phyloP scores from a whole-genome alignment of 2,888 invertebrate species.

The Gerosis bhagava region DNA sequence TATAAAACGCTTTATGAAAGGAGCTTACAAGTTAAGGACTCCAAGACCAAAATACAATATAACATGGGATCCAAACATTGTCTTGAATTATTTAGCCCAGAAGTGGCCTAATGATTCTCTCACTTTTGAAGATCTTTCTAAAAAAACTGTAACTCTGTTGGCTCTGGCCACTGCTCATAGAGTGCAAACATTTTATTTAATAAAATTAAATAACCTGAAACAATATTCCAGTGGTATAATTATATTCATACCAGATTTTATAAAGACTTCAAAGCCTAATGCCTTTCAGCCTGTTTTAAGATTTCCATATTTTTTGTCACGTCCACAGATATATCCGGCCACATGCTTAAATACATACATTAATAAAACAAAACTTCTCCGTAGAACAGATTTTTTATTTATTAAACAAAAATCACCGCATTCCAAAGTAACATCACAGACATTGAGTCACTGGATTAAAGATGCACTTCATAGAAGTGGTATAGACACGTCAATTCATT shows the following conservation, averaged over 20 bases:
- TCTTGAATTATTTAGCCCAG: too few relatives aligned
- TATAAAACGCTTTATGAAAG: slow-evolving; percentile 10
- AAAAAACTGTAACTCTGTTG: slow-evolving; percentile 34
- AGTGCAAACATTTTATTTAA: slow-evolving; percentile 33
- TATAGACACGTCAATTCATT: slow-evolving; percentile 7
- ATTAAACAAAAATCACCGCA: neutral
- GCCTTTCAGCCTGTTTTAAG: neutral
- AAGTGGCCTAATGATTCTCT: slow-evolving; percentile 29
- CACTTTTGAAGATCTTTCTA: slow-evolving; percentile 19
- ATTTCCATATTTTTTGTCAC: slow-evolving; percentile 21
- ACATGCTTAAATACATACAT: slow-evolving; percentile 15
- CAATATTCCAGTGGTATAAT: neutral
- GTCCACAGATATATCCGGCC: slow-evolving; percentile 26
- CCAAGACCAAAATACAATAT: slow-evolving; percentile 18
- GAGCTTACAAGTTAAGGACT: slow-evolving; percentile 5
- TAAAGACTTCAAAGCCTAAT: slow-evolving; percentile 12
- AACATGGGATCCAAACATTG: slow-evolving; percentile 24
- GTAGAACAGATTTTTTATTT: slow-evolving; percentile 7
- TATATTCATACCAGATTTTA: slow-evolving; percentile 3
- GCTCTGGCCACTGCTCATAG: slow-evolving; percentile 36
- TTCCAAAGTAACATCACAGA: slow-evolving; percentile 3
- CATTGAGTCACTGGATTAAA: slow-evolving; percentile 13
- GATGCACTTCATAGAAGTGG: neutral
- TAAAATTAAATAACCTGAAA: slow-evolving; percentile 14
- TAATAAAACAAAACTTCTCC: slow-evolving; percentile 3